These are phyloP conservation scores for Balearica regulorum DNA, from an alignment of 2,797 vertebrate genomes.

Conservation along the genomic window DNA sequence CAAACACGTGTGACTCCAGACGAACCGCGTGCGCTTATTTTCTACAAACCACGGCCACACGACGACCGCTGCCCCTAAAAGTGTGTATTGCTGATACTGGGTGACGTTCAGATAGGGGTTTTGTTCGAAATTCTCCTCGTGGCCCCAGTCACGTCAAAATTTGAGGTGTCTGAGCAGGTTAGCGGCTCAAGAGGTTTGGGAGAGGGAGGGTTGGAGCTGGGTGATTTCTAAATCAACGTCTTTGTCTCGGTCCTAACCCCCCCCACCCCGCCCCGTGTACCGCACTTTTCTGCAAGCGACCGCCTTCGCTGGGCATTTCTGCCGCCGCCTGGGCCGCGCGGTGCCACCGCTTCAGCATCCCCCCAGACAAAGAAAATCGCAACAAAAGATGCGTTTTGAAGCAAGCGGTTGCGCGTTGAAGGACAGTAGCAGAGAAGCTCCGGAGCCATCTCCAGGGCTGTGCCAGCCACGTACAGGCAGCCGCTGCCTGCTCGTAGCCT, in stretches of 20 bases:
- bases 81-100: fast-evolving
- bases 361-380: background rate
- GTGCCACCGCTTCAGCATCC: background rate
- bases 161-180: background rate
- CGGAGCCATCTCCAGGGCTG: fast-evolving
- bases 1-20: fast-evolving
- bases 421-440: background rate
- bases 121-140: background rate
- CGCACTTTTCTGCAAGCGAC: background rate
- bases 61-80: fast-evolving
- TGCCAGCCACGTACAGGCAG: fast-evolving
- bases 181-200: fast-evolving
- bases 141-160: background rate
- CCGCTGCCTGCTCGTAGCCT: background rate
- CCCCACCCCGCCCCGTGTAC: fast-evolving
- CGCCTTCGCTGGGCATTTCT: fast-evolving
- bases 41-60: fast-evolving
- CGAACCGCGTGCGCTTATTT: background rate
- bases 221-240: background rate
- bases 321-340: fast-evolving
- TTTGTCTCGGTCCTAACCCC: background rate
- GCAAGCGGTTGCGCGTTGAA: background rate
- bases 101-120: fast-evolving
- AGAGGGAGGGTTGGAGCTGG: background rate
- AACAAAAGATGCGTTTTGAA: background rate